phyloP scores from a whole-genome alignment of 2,888 invertebrate species.

The Clitarchus hookeri region DNA sequence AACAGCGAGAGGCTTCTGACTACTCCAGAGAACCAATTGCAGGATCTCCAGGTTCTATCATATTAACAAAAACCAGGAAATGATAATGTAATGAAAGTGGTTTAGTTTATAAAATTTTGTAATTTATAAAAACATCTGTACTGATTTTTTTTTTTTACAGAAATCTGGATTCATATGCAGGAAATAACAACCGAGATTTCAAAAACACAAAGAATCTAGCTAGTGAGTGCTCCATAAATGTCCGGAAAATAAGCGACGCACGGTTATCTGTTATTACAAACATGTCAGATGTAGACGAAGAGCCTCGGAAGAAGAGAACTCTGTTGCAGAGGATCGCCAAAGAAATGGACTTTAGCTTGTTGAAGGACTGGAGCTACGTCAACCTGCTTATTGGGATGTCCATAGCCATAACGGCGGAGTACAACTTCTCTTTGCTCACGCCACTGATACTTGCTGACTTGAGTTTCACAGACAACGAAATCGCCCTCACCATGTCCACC shows the following conservation, averaged over 20 bases:
- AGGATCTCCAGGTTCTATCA: no score
- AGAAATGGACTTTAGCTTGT: conserved; percentile 65
- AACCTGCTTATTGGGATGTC: conserved; percentile 71
- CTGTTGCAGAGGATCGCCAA: background rate
- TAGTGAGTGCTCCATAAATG: background rate
- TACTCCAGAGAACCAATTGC: no score
- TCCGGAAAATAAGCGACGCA: background rate
- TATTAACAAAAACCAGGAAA: no score
- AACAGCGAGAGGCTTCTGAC: no score
- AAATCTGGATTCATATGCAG: background rate
- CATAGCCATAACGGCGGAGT: conserved; percentile 69
- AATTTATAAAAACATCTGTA: no score
- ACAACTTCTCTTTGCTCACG: conserved; percentile 68
- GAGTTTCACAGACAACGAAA: conserved; percentile 61
- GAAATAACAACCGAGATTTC: background rate
- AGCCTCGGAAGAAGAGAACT: background rate
- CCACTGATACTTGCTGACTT: conserved; percentile 71
- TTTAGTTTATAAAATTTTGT: no score
- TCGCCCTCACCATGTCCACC: conserved; percentile 66
- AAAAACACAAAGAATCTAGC: background rate
- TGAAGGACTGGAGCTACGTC: conserved; percentile 69
- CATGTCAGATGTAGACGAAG: background rate
- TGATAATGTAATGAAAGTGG: no score
- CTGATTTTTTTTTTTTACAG: background rate
- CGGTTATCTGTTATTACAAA: background rate